These are phyloP conservation scores for Vulpes lagopus DNA, from an alignment of 2,113 vertebrate genomes.

Conservation along the genomic window DNA sequence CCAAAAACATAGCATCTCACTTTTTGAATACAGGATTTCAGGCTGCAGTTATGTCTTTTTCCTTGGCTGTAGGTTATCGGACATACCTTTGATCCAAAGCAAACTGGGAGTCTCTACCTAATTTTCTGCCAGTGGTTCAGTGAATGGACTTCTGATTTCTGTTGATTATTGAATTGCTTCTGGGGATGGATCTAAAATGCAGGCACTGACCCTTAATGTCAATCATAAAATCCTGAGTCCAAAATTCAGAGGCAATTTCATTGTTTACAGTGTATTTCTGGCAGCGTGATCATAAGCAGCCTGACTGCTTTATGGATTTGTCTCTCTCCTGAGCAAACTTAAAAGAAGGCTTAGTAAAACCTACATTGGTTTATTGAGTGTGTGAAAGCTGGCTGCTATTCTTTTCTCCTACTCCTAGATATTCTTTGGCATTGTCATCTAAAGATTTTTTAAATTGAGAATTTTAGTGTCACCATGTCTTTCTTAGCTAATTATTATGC, in stretches of 20 bases:
- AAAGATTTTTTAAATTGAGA: conserved; percentile 31
- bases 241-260: conserved; percentile 59
- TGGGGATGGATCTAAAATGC: conserved; percentile 66
- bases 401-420: not conserved
- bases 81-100: conserved; percentile 43
- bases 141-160: conserved; percentile 68
- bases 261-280: conserved; percentile 71
- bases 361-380: conserved; percentile 49
- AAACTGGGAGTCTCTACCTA: conserved; percentile 50
- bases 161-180: conserved; percentile 72
- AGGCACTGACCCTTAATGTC: conserved; percentile 73
- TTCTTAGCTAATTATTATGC: conserved; percentile 9
- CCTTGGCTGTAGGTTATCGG: not conserved
- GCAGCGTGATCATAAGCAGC: not conserved
- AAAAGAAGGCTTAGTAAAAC: conserved; percentile 65
- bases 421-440: conserved; percentile 46
- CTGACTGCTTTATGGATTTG: conserved; percentile 63
- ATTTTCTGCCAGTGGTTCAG: conserved; percentile 56
- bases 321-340: conserved; percentile 71
- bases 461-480: not conserved
- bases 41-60: not conserved
- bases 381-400: not conserved
- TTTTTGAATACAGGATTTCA: conserved; percentile 2
- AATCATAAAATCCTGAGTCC: conserved; percentile 60
- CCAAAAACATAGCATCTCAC: not conserved